Evolutionary conservation across 2,113 vertebrate species (phyloP), one percentile per base, ranked within the genome.

Genomic region (Hippoglossus stenolepis): DNA sequence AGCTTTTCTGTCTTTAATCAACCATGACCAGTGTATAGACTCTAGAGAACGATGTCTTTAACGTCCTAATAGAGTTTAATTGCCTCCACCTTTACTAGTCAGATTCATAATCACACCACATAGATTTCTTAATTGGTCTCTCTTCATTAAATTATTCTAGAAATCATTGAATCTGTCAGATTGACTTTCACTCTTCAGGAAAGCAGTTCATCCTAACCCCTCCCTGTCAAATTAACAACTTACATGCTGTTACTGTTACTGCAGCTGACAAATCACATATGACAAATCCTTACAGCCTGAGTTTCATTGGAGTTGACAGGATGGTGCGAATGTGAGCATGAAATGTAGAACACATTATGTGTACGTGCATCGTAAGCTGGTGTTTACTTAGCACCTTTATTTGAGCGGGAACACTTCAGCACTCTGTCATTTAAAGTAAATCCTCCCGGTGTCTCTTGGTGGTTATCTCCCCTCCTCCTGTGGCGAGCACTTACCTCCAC

Each of bases 401-500:
- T 11, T 6, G 2, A 10, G 18, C 23, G 24, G 35, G 31, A 17
- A n/a, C n/a, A 10, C 21, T 18, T 80, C 59, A 11, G 5, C 12
- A 40, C 20, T 9, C 31, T 24, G 49, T 57, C 40, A 23, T 17
- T 56, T 64, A 9, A 43, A 24, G 14, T 26, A 10, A 15, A 24
- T 56, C 47, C 31, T 54, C 28, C 1, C 24, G 24, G 7, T 23
- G 1, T 51, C 13, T 40, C 65, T 10, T n/a, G 3, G 61, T 1
- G 40, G 71, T 38, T 5, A 9, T 40, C 54, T 74, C 40, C n/a
- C 47, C 62, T 49, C 60, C 28, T 40, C 49, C 40, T 76, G 24
- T 51, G 60, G 69, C 4, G 66, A 62, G 65, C 51, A 47, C 47
- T 79, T 57, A 14, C 24, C 83, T 68, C 61, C 23, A 20, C 49